phyloP scores from a whole-genome alignment of 2,113 vertebrate species.

The Ascaphus truei region DNA sequence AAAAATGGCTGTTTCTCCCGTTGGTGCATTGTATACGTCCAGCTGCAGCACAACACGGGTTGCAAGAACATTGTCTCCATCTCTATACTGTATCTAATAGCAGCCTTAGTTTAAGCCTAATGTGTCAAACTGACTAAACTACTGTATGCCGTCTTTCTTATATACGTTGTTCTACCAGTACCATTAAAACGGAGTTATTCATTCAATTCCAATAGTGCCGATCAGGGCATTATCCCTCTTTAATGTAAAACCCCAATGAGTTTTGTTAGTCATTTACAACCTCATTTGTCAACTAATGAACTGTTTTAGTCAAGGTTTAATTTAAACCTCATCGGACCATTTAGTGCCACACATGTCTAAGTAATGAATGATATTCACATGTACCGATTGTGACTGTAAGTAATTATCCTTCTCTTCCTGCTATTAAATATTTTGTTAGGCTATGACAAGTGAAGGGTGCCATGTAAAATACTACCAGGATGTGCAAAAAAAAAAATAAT shows the following conservation, averaged over 20 bases:
- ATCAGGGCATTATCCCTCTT: too few species aligned
- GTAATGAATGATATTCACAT: slow-evolving; percentile 16
- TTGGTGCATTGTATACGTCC: too few species aligned
- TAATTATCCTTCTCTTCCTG: slow-evolving; percentile 10
- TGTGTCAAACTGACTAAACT: not conserved
- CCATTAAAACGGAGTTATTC: too few species aligned
- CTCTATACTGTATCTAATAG: too few species aligned
- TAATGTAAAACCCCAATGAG: too few species aligned
- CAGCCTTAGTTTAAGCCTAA: too few species aligned
- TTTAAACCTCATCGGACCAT: slow-evolving; percentile 14
- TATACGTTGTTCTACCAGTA: too few species aligned
- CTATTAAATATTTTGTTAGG: slow-evolving; percentile 12
- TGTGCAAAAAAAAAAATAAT: slow-evolving; percentile 7
- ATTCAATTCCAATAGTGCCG: too few species aligned
- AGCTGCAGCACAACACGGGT: too few species aligned
- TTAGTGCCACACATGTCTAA: slow-evolving; percentile 9
- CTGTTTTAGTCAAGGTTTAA: slow-evolving; percentile 14
- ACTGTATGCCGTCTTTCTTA: not conserved
- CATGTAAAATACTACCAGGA: slow-evolving; percentile 3
- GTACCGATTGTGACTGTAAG: not conserved
- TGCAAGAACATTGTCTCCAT: too few species aligned
- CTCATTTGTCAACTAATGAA: slow-evolving; percentile 15
- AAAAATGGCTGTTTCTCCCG: too few species aligned
- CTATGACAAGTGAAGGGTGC: slow-evolving; percentile 1
- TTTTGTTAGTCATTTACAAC: slow-evolving; percentile 8